Percentiles rank a stretch among this genome's conserved stretches.
Conservation (phyloP, 2,797 vertebrate genomes). For the Sebastes iracundus region DNA sequence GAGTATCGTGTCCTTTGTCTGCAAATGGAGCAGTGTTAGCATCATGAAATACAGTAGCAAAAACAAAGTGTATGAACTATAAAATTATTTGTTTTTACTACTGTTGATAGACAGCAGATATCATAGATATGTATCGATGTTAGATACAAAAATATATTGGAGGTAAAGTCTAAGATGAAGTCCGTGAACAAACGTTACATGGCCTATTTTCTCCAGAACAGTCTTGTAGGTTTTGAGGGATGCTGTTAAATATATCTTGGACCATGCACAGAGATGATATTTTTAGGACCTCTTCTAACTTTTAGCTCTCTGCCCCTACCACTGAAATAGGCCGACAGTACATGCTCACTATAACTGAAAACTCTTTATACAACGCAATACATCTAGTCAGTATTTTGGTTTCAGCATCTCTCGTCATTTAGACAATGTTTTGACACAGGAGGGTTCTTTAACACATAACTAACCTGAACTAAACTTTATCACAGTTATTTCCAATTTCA, state of each 20-base stretch:
- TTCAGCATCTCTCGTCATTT: background rate
- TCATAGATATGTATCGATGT: background rate
- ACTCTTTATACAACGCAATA: background rate
- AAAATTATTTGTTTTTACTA: background rate
- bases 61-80: background rate
- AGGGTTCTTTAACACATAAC: background rate
- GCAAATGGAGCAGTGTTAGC: background rate
- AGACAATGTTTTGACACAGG: background rate
- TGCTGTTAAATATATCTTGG: slow-evolving; percentile 2
- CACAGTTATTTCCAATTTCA: background rate
- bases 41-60: background rate
- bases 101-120: background rate
- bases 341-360: background rate
- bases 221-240: background rate
- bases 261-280: background rate
- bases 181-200: background rate
- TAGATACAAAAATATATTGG: background rate
- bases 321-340: background rate
- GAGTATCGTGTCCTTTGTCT: background rate
- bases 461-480: background rate
- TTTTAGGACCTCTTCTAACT: slow-evolving; percentile 14
- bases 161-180: background rate
- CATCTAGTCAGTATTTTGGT: background rate
- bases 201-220: background rate
- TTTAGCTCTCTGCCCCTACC: background rate